A percentile compares a stretch with the other conserved stretches of the same genome.
Conservation (phyloP, 1,140 invertebrate genomes). For the Adoxophyes honmai region DNA sequence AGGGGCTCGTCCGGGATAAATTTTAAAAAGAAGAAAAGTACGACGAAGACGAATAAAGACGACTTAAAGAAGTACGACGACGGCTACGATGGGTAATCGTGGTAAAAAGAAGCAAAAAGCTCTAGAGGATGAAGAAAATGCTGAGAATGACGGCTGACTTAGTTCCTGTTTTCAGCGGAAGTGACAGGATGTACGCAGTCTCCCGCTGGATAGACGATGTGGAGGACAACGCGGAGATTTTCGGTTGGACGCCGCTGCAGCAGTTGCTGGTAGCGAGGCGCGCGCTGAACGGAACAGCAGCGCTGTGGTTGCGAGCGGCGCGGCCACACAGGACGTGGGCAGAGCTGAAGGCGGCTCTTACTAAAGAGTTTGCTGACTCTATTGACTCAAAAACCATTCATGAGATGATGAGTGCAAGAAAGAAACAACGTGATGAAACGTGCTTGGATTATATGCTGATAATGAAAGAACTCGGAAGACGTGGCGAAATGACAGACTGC, state of each 20-base stretch:
- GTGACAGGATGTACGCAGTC: slow-evolving; percentile 4
- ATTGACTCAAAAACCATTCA: slow-evolving; percentile 14
- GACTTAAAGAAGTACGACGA: no score
- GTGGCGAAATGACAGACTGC: not conserved
- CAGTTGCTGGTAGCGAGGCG: slow-evolving; percentile 20
- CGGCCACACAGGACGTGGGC: slow-evolving; percentile 11
- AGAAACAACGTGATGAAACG: slow-evolving; percentile 1
- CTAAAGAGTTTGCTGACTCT: slow-evolving; percentile 22
- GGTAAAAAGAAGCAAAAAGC: no score
- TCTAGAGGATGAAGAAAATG: no score
- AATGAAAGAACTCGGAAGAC: slow-evolving; percentile 8
- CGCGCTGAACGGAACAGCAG: slow-evolving; percentile 20
- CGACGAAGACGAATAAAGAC: no score
- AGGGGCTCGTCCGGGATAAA: no score
- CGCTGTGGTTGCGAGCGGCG: slow-evolving; percentile 21
- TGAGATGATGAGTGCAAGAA: slow-evolving; percentile 17
- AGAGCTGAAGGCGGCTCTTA: slow-evolving; percentile 12
- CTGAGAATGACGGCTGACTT: not conserved
- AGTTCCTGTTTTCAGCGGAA: not conserved
- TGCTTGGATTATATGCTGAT: slow-evolving; percentile 16
- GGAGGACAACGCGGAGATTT: slow-evolving; percentile 20
- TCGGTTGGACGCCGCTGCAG: no score
- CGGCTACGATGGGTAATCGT: no score
- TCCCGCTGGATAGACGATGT: slow-evolving; percentile 22
- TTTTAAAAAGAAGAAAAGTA: no score